Base-by-base conservation (phyloP, 2,113 vertebrate species). In the Menidia beryllina region DNA sequence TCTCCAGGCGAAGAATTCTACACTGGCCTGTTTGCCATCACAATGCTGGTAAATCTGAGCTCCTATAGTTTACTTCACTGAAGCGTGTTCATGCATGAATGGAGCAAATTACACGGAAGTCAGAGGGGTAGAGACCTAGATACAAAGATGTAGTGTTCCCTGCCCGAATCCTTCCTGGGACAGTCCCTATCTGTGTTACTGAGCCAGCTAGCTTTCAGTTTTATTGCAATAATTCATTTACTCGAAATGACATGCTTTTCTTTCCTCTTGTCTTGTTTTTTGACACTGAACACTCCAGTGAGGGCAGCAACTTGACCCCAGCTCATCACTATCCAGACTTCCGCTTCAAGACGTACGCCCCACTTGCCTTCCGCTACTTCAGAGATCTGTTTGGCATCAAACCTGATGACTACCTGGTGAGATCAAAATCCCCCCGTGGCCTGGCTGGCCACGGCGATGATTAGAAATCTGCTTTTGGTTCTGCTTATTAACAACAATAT, bases 261-360 rank as follows among this genome's bases (percentile, higher is more conserved):
- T 67, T 48, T 82, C 19, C 48, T 57, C 36, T 24, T 0, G 56
- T 21, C 10, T 82, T 55, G 30, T 11, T 41, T 60, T 9, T 53
- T 77, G 23, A 19, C 69, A n/a, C 3, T 10, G 63, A n/a, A 36
- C 14, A 38, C 26, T 21, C 4, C 84, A 99, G 97, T 41, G 97
- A 98, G 95, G 97, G 97, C 50, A 98, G 97, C 89, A 99, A 98
- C 91, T 93, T 99, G 88, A 98, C 97, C 24, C 97, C 97, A 41
- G 97, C 97, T 13, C 97, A 99, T 87, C 97, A 96, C 88, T 99
- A 96, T 69, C 96, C 97, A n/a, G 97, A 99, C 92, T 99, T 99
- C 93, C 95, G 96, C 88, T 98, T 99, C 91, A 99, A 98, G 94
- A 99, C 96, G 0, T 98, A 99, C 3, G 97, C 97, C 56, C 97